Base-by-base conservation (phyloP, 2,113 vertebrate species). In the Salvelinus alpinus region DNA sequence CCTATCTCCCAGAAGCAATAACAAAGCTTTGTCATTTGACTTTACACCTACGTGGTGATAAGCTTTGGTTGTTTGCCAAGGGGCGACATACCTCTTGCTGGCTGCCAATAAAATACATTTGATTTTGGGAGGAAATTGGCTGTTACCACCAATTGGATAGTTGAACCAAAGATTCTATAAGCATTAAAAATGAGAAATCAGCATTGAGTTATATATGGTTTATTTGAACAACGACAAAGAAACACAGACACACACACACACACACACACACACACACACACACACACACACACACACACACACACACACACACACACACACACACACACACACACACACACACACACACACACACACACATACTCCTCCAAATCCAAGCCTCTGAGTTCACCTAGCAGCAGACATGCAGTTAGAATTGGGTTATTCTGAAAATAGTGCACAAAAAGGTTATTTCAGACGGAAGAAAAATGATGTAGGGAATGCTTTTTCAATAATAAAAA, bases 401-500 rank as follows among this genome's bases (percentile, higher is more conserved):
- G 12, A 47, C 68, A 70, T 70, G 38, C 44, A 70, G 68, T 70
- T 47, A 70, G 59, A 62, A 62, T 62, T 22, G 18, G n/a, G 68
- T 70, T 47, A 70, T 22, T 44, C 22, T 24, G 38, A 24, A 47
- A 29, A 48, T 11, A 47, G 20, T 8, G 16, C 51, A 54, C 51
- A 44, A n/a, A 18, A 16, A n/a, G 9, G 11, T 13, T 22, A 48
- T 18, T 69, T 44, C 7, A 48, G 68, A 74, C 27, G 27, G 54
- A 48, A 38, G 16, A 64, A 27, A 3, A 51, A 73, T 82, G 65
- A 71, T 3, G 72, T 80, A 38, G 75, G 76, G 85, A 87, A 72
- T 68, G 59, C 74, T 70, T 78, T 82, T 79, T 79, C 70, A 78
- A 68, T 77, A 79, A 75, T 38, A 64, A 14, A 51, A 75, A 69